Percentiles rank a stretch among this genome's conserved stretches.
Evolutionary conservation across 2,888 invertebrate genomes (phyloP).

Genomic region (Cantharis lateralis): DNA sequence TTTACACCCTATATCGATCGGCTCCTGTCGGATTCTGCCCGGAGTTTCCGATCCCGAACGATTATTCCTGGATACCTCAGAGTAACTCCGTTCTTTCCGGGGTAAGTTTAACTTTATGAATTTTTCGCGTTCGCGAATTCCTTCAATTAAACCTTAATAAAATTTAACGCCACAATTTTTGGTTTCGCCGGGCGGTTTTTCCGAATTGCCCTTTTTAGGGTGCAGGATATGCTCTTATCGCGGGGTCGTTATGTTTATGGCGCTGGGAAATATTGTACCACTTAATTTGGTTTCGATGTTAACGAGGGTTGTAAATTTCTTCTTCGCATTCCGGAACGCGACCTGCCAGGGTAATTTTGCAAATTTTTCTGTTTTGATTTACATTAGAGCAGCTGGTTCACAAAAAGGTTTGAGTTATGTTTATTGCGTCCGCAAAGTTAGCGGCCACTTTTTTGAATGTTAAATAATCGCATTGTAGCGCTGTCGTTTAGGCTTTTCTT

Average conservation of each 20-base stretch:
- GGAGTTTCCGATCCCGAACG: constrained; percentile 44
- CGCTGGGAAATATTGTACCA: neutral
- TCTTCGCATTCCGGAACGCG: neutral
- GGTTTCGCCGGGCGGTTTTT: neutral
- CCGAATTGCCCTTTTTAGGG: neutral
- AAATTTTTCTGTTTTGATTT: neutral
- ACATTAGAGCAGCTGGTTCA: neutral
- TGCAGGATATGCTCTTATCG: neutral
- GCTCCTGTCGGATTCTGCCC: constrained; percentile 49
- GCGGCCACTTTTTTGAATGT: neutral
- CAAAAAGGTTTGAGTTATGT: neutral
- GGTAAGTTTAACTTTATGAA: constrained; percentile 5
- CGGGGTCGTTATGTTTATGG: neutral
- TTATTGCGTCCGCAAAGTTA: neutral
- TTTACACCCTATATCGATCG: constrained; percentile 48
- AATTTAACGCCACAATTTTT: neutral
- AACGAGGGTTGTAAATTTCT: constrained; percentile 9
- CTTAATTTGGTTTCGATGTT: neutral
- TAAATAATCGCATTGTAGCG: neutral
- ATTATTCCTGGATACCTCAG: constrained; percentile 37
- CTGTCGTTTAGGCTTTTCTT: too few species aligned
- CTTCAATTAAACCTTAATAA: neutral
- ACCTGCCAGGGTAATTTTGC: neutral
- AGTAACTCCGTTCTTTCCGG: constrained; percentile 17
- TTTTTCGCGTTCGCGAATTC: neutral